Percentiles rank a stretch among this genome's conserved stretches.
Conservation (phyloP, 2,888 invertebrate genomes). For the Pterobdella sp. region DNA sequence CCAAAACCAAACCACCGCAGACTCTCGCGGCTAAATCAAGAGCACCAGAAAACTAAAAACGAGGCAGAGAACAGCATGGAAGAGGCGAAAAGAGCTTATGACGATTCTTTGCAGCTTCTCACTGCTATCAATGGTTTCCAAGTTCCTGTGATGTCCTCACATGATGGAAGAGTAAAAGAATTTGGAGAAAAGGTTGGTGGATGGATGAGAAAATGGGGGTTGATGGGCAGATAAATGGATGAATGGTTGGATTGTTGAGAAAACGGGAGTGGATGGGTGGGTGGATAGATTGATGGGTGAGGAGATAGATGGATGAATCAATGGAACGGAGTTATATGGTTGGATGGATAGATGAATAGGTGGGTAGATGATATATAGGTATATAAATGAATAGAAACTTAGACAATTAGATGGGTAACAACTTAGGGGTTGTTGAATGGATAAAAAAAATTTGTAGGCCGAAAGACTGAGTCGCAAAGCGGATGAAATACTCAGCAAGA, state of each 20-base stretch:
- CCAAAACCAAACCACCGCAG: background rate
- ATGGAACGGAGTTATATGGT: background rate
- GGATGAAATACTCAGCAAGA: no score
- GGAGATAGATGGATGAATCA: background rate
- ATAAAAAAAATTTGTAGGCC: no score
- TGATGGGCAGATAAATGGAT: background rate
- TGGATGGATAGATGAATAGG: background rate
- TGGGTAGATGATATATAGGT: no score
- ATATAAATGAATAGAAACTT: no score
- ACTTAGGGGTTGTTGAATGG: no score
- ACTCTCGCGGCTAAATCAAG: background rate
- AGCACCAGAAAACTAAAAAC: background rate
- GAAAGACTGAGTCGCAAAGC: no score
- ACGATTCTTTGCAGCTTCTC: background rate
- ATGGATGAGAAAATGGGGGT: background rate
- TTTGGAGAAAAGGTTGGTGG: background rate
- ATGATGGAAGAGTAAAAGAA: background rate
- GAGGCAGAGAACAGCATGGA: background rate
- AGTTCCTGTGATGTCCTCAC: background rate
- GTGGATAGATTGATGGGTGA: background rate
- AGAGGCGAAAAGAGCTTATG: conserved; percentile 13
- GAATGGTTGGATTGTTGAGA: background rate
- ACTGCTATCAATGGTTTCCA: background rate
- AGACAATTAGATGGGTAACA: no score
- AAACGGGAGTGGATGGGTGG: background rate